Conservation (phyloP, 2,113 vertebrate genomes). For the Chlorodrepanis virens region DNA sequence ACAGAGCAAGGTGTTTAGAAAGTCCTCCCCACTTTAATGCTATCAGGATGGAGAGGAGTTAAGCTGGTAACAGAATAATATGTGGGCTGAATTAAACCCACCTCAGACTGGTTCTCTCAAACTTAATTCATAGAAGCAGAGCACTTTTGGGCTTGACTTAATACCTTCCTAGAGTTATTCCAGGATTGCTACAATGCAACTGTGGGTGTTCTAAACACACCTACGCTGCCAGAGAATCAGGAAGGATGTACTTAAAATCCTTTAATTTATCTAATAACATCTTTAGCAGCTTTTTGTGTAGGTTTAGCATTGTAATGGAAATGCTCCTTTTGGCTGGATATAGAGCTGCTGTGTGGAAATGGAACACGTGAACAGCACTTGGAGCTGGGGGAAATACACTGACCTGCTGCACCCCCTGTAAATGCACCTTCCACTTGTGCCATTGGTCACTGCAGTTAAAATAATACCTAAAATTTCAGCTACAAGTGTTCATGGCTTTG, state of each 20-base stretch:
- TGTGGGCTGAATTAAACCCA: slow-evolving; percentile 47
- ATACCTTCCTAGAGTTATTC: slow-evolving; percentile 63
- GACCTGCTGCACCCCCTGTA: background rate
- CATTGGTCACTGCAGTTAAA: background rate
- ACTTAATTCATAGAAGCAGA: slow-evolving; percentile 60
- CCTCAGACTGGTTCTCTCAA: slow-evolving; percentile 39
- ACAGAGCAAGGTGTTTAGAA: background rate
- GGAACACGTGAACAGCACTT: background rate
- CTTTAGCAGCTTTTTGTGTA: slow-evolving; percentile 70
- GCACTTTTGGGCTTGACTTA: slow-evolving; percentile 52
- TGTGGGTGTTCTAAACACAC: slow-evolving; percentile 67
- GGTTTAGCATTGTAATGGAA: slow-evolving; percentile 73
- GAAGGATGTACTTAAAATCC: slow-evolving; percentile 75
- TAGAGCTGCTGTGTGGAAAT: slow-evolving; percentile 22
- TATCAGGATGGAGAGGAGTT: slow-evolving; percentile 32
- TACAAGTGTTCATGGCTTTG: background rate
- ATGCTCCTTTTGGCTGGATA: slow-evolving; percentile 36
- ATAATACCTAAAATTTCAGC: background rate
- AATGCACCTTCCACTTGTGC: background rate
- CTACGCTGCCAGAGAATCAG: slow-evolving; percentile 66
- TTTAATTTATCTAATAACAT: slow-evolving; percentile 78
- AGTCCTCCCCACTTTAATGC: slow-evolving; percentile 1
- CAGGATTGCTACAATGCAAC: slow-evolving; percentile 60
- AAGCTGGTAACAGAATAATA: slow-evolving; percentile 14
- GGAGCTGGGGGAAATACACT: background rate